Conservation (phyloP, 2,888 invertebrate genomes). For the Drosophila meridionalis region DNA sequence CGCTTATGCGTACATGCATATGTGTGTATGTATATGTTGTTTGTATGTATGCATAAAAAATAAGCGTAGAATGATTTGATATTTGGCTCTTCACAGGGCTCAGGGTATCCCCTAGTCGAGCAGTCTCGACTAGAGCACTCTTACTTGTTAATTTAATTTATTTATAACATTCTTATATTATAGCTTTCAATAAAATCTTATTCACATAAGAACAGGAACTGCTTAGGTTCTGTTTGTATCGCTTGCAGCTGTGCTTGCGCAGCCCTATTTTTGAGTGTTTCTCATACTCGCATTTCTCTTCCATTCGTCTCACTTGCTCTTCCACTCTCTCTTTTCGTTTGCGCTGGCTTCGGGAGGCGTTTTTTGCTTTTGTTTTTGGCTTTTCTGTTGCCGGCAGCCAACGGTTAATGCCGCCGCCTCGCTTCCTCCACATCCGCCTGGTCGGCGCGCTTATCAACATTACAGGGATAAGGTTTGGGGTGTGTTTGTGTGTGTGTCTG, state of each 20-base stretch:
- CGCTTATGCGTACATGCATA: too few species aligned
- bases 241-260: not conserved
- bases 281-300: conserved; percentile 12
- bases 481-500: not conserved
- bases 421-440: conserved; percentile 17
- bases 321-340: not conserved
- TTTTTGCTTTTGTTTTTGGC: conserved; percentile 10
- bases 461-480: conserved; percentile 4
- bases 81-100: too few species aligned
- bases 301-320: not conserved
- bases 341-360: conserved; percentile 40
- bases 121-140: too few species aligned
- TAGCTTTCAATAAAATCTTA: too few species aligned
- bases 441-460: conserved; percentile 24
- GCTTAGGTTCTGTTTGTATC: not conserved
- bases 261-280: conserved; percentile 10
- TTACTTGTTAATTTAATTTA: too few species aligned
- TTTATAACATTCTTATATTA: too few species aligned
- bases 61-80: too few species aligned
- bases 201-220: too few species aligned
- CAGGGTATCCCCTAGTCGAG: too few species aligned
- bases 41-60: too few species aligned
- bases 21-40: too few species aligned
- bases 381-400: conserved; percentile 23
- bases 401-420: conserved; percentile 8